Base-by-base conservation (phyloP, 2,113 vertebrate genomes). In the Zapornia atra region DNA sequence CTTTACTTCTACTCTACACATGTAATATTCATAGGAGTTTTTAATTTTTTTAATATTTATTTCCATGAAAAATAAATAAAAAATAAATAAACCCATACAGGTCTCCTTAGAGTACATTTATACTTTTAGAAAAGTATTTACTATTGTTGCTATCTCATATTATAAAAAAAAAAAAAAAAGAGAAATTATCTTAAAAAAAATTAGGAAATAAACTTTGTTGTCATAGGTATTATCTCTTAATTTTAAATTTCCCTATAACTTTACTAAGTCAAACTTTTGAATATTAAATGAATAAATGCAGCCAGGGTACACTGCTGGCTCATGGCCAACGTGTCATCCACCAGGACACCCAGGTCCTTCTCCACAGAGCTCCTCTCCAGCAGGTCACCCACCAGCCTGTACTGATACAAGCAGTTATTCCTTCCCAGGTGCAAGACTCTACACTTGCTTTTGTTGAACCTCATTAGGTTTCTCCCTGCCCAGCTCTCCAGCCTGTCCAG, bases 21-120 rank as follows among this genome's bases (percentile, higher is more conserved):
- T 96, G 53, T 59, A 96, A 96, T 97, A 97, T 97, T 96, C 70
- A 95, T 96, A 90, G 24, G 25, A 33, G 16, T 46, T 46, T 42
- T 46, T 46, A 16, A 44, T 46, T 81, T 88, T 94, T 40, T 96
- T 88, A 87, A 77, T 85, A 94, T 94, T 94, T 91, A 5, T 93
- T 92, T 97, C 33, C 29, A 92, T 92, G 44, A 91, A 73, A 95
- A 95, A 92, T 92, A 82, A 90, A 84, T 81, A 6, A 40, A 31
- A n/a, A n/a, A n/a, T 20, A 10, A 2, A 53, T 17, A n/a, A 5
- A 10, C 9, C 28, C 44, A 46, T 66, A 59, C 72, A 79, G 5
- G 28, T 56, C 3, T 82, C 42, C 25, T 95, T 82, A 83, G 65
- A 95, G 26, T 36, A 90, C 42, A 66, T 86, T 92, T 90, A 82